These are phyloP conservation scores for Lacerta agilis DNA, from an alignment of 2,797 vertebrate genomes.

Conservation along the genomic window DNA sequence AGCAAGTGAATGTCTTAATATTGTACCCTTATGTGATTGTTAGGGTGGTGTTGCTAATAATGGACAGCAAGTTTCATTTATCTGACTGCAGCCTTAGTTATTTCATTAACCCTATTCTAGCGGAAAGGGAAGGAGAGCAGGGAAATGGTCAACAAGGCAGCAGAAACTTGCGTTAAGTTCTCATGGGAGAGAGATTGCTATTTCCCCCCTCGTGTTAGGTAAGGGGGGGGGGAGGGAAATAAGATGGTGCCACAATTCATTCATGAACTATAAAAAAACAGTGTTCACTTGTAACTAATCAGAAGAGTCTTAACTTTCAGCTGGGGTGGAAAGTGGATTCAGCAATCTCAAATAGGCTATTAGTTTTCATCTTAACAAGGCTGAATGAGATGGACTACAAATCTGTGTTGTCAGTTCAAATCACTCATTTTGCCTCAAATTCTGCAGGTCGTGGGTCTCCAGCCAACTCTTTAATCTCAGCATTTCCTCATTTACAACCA, in stretches of 20 bases:
- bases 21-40: not conserved
- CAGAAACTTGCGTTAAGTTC: not conserved
- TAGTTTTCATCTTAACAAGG: not conserved
- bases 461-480: not conserved
- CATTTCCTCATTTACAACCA: not conserved
- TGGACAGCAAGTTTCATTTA: not conserved
- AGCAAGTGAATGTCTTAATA: slow-evolving; percentile 25
- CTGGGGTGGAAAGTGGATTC: not conserved
- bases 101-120: fast-evolving
- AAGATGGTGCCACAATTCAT: not conserved
- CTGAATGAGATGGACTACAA: not conserved
- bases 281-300: not conserved
- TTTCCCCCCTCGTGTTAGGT: not conserved
- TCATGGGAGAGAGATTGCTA: not conserved
- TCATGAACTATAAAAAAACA: not conserved
- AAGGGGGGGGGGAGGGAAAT: too few species aligned
- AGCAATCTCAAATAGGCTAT: not conserved
- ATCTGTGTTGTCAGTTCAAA: too few species aligned
- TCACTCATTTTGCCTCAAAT: not conserved
- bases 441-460: not conserved
- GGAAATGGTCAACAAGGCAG: not conserved
- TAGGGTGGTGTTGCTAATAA: not conserved
- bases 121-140: not conserved
- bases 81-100: fast-evolving
- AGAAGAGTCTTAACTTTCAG: not conserved